Evolutionary conservation across 1,140 invertebrate species (phyloP).

Genomic region (Drosophila albomicans): DNA sequence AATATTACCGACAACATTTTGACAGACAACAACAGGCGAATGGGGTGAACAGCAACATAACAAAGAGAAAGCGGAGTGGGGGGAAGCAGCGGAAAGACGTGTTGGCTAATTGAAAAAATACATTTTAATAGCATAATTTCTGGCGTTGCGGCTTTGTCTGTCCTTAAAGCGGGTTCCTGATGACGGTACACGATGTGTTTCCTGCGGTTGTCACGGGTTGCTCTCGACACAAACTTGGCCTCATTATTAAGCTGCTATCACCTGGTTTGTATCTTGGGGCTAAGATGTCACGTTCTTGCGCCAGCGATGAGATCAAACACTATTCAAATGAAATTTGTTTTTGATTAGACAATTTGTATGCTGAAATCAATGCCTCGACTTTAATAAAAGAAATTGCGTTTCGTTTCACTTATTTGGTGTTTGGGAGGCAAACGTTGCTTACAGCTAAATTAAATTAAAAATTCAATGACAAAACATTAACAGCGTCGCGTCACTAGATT

Average conservation of each 20-base stretch:
- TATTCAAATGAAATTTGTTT: constrained; percentile 49
- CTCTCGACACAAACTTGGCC: background rate
- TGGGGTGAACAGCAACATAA: too few species aligned
- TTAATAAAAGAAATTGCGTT: constrained; percentile 55
- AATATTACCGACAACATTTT: constrained; percentile 55
- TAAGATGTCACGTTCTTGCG: constrained; percentile 39
- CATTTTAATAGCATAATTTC: constrained; percentile 61
- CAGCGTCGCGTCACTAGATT: constrained; percentile 39
- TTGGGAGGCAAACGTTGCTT: constrained; percentile 12
- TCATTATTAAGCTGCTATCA: constrained; percentile 45
- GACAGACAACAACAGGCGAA: constrained; percentile 36
- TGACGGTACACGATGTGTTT: constrained; percentile 17
- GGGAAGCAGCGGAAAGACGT: background rate
- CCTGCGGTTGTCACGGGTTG: constrained; percentile 24
- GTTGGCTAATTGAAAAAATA: constrained; percentile 59
- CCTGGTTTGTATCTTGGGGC: constrained; percentile 25
- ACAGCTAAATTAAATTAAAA: constrained; percentile 56
- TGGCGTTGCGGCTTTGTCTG: constrained; percentile 28
- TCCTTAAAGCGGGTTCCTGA: constrained; percentile 2
- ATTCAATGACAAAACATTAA: constrained; percentile 51
- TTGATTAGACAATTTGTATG: constrained; percentile 58
- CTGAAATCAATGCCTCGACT: constrained; percentile 41
- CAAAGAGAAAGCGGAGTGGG: background rate
- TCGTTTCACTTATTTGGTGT: constrained; percentile 9
- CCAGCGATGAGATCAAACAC: constrained; percentile 41